phyloP scores from a whole-genome alignment of 2,888 invertebrate genomes.

The Phanerotoma sp. region DNA sequence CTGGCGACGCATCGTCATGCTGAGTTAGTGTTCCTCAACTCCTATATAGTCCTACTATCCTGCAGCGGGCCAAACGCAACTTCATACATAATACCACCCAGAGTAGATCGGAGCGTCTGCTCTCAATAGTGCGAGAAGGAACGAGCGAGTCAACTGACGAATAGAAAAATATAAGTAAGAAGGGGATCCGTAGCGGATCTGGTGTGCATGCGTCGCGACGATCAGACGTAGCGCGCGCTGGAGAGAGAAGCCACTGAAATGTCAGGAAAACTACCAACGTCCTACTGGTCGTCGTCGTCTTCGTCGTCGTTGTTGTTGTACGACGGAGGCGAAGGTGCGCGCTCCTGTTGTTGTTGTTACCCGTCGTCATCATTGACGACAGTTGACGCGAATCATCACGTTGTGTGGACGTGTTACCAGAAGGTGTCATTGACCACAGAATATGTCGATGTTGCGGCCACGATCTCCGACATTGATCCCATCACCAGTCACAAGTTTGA shows the following conservation, averaged over 20 bases:
- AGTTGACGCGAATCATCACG: neutral
- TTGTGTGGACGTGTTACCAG: constrained; percentile 1
- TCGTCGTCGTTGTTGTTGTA: constrained; percentile 1
- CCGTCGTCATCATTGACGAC: constrained; percentile 2
- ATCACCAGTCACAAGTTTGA: constrained; percentile 2
- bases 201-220: constrained; percentile 14
- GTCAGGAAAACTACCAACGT: constrained; percentile 27
- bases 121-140: constrained; percentile 9
- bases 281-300: constrained; percentile 11
- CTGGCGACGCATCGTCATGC: constrained; percentile 2
- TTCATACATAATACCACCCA: neutral
- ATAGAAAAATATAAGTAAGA: constrained; percentile 1
- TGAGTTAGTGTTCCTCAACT: too few relatives aligned
- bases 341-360: constrained; percentile 17
- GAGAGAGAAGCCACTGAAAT: constrained; percentile 34
- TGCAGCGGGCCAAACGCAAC: too few relatives aligned
- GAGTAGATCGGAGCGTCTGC: neutral
- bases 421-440: constrained; percentile 12
- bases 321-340: constrained; percentile 1
- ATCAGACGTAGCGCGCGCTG: constrained; percentile 30
- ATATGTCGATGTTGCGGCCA: neutral
- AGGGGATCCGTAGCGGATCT: neutral
- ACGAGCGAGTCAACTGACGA: constrained; percentile 13
- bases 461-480: neutral
- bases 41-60: too few relatives aligned